phyloP scores from a whole-genome alignment of 2,888 invertebrate species.

The Nasonovia ribisnigri region DNA sequence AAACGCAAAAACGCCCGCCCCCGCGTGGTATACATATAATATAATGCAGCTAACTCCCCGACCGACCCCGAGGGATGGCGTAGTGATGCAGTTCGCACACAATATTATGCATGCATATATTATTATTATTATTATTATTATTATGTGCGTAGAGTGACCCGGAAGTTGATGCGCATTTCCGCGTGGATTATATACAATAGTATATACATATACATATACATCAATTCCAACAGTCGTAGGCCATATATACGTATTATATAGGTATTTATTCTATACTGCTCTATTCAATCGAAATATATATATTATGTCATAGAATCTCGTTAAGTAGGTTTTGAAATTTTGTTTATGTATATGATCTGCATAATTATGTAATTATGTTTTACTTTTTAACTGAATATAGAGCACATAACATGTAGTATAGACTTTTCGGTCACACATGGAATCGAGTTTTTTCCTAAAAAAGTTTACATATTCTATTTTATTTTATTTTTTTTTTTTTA shows the following conservation, averaged over 20 bases:
- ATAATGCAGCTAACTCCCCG: background rate
- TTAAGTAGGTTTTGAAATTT: background rate
- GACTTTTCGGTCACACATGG: background rate
- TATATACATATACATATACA: background rate
- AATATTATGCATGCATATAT: background rate
- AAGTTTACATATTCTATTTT: background rate
- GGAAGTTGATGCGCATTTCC: background rate
- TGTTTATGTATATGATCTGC: background rate
- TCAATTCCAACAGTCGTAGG: background rate
- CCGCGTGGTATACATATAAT: background rate
- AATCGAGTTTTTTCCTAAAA: background rate
- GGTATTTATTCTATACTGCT: no score
- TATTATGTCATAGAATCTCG: background rate
- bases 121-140: background rate
- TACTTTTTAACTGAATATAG: background rate
- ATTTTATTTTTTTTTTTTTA: no score
- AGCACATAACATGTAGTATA: background rate
- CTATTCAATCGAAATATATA: background rate
- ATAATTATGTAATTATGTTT: background rate
- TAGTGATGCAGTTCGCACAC: background rate
- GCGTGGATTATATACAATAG: background rate
- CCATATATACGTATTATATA: background rate
- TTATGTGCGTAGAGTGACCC: background rate
- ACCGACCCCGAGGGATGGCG: background rate
- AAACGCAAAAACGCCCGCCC: background rate